Evolutionary conservation across 2,888 invertebrate genomes (phyloP).

Genomic region (Morpho helenor): DNA sequence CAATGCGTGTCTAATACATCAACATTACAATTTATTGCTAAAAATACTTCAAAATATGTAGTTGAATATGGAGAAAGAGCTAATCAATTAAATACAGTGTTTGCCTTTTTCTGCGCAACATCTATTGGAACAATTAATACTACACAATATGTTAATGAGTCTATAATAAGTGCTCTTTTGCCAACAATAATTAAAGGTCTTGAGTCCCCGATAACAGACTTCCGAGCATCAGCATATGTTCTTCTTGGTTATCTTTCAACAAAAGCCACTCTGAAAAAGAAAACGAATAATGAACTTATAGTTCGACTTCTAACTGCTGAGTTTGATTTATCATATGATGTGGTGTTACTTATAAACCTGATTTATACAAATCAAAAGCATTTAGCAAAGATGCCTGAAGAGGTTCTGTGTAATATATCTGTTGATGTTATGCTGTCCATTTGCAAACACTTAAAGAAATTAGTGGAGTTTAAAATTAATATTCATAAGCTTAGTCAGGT

Average conservation of each 20-base stretch:
- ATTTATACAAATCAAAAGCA: slow-evolving; percentile 83
- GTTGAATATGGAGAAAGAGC: slow-evolving; percentile 80
- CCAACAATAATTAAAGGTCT: slow-evolving; percentile 86
- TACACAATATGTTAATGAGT: slow-evolving; percentile 75
- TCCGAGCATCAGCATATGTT: slow-evolving; percentile 85
- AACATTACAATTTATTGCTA: slow-evolving; percentile 53
- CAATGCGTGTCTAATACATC: slow-evolving; percentile 80
- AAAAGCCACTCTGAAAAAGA: slow-evolving; percentile 81
- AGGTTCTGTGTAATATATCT: slow-evolving; percentile 71
- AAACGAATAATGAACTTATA: slow-evolving; percentile 81
- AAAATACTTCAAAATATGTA: slow-evolving; percentile 62
- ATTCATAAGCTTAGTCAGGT: slow-evolving; percentile 78
- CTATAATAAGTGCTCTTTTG: slow-evolving; percentile 83
- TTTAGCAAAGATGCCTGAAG: slow-evolving; percentile 67
- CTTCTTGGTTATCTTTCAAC: slow-evolving; percentile 84
- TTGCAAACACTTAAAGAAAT: slow-evolving; percentile 66
- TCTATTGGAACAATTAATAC: slow-evolving; percentile 85
- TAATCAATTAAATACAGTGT: slow-evolving; percentile 82
- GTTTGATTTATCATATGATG: slow-evolving; percentile 74
- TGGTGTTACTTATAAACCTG: slow-evolving; percentile 82
- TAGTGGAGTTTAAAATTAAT: slow-evolving; percentile 76
- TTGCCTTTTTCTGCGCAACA: slow-evolving; percentile 89
- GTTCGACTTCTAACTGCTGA: slow-evolving; percentile 56
- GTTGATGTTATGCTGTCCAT: slow-evolving; percentile 50
- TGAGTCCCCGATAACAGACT: slow-evolving; percentile 83